phyloP scores from a whole-genome alignment of 2,888 invertebrate genomes.

The Drosophila mettleri region DNA sequence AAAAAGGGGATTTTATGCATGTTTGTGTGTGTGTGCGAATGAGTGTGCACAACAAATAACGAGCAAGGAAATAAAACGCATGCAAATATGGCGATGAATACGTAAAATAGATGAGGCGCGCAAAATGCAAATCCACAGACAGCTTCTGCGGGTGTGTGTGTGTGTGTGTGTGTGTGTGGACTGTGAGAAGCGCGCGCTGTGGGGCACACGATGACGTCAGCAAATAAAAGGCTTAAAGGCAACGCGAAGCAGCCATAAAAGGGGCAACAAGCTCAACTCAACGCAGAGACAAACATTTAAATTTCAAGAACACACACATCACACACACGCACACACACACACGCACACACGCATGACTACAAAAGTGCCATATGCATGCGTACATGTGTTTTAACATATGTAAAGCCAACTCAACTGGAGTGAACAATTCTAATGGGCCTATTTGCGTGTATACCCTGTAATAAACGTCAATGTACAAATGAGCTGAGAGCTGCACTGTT shows the following conservation, averaged over 20 bases:
- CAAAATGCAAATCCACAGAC: slow-evolving; percentile 64
- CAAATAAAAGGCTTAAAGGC: slow-evolving; percentile 68
- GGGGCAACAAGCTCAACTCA: slow-evolving; percentile 29
- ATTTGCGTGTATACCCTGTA: slow-evolving; percentile 8
- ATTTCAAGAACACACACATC: slow-evolving; percentile 7
- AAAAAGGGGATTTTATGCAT: neutral
- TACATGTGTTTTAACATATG: slow-evolving; percentile 35
- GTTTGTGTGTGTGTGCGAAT: slow-evolving; percentile 4
- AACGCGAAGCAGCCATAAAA: slow-evolving; percentile 44
- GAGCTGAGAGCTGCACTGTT: no score
- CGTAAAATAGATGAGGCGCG: slow-evolving; percentile 70
- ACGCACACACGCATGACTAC: neutral
- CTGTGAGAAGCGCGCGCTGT: slow-evolving; percentile 9
- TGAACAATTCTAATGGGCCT: slow-evolving; percentile 17
- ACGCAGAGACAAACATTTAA: slow-evolving; percentile 17
- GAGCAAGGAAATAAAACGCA: slow-evolving; percentile 62
- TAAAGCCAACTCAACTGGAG: slow-evolving; percentile 28
- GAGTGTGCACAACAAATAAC: slow-evolving; percentile 50
- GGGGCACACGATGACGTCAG: slow-evolving; percentile 41
- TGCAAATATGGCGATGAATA: slow-evolving; percentile 74
- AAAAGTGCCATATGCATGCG: slow-evolving; percentile 8
- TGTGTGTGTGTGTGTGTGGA: neutral
- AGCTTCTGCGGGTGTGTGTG: neutral
- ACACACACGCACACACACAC: neutral
- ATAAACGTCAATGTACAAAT: accelerated